phyloP scores from a whole-genome alignment of 2,113 vertebrate genomes.

The Scytalopus superciliaris region DNA sequence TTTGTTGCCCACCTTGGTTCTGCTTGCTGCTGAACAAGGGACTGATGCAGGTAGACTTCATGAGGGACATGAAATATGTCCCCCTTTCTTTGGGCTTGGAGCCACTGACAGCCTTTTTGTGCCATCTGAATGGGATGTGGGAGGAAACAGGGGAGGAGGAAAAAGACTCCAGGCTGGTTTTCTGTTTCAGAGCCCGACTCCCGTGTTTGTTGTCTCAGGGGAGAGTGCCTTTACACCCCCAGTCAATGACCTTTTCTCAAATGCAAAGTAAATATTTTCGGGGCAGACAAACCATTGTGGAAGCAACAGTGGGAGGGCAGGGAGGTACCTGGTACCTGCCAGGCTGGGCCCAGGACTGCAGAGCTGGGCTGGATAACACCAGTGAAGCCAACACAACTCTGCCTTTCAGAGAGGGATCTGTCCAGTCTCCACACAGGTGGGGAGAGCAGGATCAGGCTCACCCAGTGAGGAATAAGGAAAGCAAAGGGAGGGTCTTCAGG shows the following conservation, averaged over 20 bases:
- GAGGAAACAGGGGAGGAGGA: not conserved
- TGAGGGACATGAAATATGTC: not conserved
- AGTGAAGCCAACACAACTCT: not conserved
- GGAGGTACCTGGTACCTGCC: not conserved
- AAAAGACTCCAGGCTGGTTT: constrained; percentile 8
- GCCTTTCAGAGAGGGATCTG: not conserved
- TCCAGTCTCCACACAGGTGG: not conserved
- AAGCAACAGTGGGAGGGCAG: not conserved
- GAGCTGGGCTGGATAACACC: not conserved
- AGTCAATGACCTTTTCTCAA: constrained; percentile 27
- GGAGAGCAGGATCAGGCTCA: not conserved
- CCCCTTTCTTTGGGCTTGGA: not conserved
- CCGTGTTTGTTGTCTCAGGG: not conserved
- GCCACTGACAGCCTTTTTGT: not conserved
- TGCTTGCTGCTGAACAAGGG: constrained; percentile 31
- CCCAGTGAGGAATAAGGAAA: not conserved
- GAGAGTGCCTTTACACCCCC: not conserved
- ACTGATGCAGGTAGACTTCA: not conserved
- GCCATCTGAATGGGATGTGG: not conserved
- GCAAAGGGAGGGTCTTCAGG: not conserved
- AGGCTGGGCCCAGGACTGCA: not conserved
- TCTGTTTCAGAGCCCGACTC: not conserved
- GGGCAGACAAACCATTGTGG: not conserved
- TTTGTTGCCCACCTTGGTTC: constrained; percentile 22
- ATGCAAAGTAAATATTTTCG: constrained; percentile 44